Evolutionary conservation across 2,113 vertebrate species (phyloP), one percentile per base, ranked within the genome.

Genomic region (Phylloscopus whistleri): DNA sequence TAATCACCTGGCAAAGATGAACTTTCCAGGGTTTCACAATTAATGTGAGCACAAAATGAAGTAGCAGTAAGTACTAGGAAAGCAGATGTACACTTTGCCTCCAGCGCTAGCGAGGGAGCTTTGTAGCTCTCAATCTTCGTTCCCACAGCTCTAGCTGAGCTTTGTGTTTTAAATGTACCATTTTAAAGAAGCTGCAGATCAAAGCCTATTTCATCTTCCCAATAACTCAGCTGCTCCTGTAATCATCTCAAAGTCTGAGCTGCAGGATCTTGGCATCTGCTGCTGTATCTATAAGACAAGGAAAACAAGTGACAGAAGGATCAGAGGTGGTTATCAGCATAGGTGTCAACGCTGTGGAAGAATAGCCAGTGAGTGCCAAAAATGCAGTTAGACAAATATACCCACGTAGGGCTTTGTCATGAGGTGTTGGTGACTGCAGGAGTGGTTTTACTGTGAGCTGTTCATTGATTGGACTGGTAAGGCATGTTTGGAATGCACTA

Each of bases 311-410:
- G 88, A 70, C 95, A 90, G 87, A 55, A 94, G 91, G 93, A 94
- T 96, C 90, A 89, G 83, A 87, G 94, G 90, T 96, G 89, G 74
- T 74, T 94, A 75, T 85, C 90, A 79, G 92, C 73, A 70, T 2
- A 67, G 78, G 75, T 90, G 77, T 77, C 89, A 94, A 7, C 26
- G 41, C 39, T 37, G n/a, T 2, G 82, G 67, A 85, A 74, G 73
- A 81, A 62, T 88, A 77, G 75, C 92, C 88, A 80, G 53, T 7
- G 79, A 72, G n/a, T 46, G 58, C 72, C 60, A 69, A 67, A 88
- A 85, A 33, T 7, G 14, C 48, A 51, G 16, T 9, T 26, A 8
- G 3, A 52, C 73, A 84, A 83, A 84, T 79, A 48, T 2, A 68
- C 37, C 66, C 43, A 35, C 0, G 0, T 2, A 48, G 41, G 73